Evolutionary conservation across 2,113 vertebrate genomes (phyloP).

Genomic region (Gorsachius goisagi): DNA sequence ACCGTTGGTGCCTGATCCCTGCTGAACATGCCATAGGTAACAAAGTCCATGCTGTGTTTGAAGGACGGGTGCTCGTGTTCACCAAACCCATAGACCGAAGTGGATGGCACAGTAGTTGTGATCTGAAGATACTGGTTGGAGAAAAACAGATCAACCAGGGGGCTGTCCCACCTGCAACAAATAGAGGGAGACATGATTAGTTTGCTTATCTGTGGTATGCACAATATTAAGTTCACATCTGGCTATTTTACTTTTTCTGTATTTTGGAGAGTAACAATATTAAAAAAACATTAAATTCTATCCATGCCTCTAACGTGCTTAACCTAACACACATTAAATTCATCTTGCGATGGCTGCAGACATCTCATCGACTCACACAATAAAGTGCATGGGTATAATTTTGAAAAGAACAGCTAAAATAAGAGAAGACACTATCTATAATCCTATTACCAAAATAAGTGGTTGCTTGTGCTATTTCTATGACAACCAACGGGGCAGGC

Average conservation of each 20-base stretch:
- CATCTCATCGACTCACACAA: neutral
- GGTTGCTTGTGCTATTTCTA: constrained; percentile 42
- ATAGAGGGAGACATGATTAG: neutral
- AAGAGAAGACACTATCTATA: constrained; percentile 20
- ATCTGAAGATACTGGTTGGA: constrained; percentile 51
- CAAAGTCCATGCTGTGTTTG: constrained; percentile 49
- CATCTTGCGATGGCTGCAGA: neutral
- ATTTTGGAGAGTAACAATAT: neutral
- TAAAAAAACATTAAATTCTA: neutral
- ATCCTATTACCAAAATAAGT: constrained; percentile 39
- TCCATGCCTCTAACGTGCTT: neutral
- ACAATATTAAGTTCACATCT: neutral
- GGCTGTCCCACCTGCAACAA: constrained; percentile 33
- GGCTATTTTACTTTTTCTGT: neutral
- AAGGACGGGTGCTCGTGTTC: constrained; percentile 45
- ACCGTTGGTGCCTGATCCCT: constrained; percentile 37
- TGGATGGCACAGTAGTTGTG: constrained; percentile 21
- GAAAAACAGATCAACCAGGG: constrained; percentile 40
- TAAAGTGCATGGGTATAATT: neutral
- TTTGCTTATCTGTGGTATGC: neutral
- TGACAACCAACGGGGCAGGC: constrained; percentile 13
- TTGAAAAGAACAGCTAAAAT: constrained; percentile 26
- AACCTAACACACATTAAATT: neutral
- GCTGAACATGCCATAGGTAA: constrained; percentile 42
- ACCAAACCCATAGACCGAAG: constrained; percentile 27